phyloP scores from a whole-genome alignment of 2,888 invertebrate genomes.

The Flexamia atlantica region DNA sequence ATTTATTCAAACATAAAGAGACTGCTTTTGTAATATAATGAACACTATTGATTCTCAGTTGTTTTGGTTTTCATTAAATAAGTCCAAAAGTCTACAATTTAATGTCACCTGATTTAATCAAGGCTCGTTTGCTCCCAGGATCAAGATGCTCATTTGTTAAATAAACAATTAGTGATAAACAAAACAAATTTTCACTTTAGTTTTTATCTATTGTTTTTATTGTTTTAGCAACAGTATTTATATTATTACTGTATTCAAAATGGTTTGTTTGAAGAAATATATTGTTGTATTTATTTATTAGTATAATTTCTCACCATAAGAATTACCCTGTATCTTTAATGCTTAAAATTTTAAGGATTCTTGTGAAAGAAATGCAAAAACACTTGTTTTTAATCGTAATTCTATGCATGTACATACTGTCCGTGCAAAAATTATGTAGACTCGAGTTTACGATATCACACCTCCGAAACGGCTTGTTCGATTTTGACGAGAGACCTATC shows the following conservation, averaged over 20 bases:
- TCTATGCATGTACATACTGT: too few relatives aligned
- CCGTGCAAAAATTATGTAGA: too few relatives aligned
- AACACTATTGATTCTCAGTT: background rate
- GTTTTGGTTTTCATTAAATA: background rate
- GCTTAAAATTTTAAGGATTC: too few relatives aligned
- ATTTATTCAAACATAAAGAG: background rate
- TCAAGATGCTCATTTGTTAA: background rate
- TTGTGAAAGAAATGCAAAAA: too few relatives aligned
- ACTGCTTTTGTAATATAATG: background rate
- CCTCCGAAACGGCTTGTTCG: too few relatives aligned
- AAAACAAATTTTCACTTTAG: background rate
- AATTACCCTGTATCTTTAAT: too few relatives aligned
- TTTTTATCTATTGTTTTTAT: slow-evolving; percentile 2
- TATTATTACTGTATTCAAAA: background rate
- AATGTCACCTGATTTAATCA: background rate
- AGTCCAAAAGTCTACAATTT: background rate
- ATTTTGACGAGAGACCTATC: too few relatives aligned
- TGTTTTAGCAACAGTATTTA: background rate
- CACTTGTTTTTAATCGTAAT: too few relatives aligned
- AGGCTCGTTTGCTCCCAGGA: background rate
- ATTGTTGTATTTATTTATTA: slow-evolving; percentile 13
- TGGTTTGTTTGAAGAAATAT: slow-evolving; percentile 13
- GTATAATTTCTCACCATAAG: too few relatives aligned
- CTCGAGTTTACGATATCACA: too few relatives aligned
- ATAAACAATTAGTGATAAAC: background rate